Percentiles rank a stretch among this genome's conserved stretches.
phyloP scores from a whole-genome alignment of 1,140 invertebrate genomes.

The Camponotus vicinus region DNA sequence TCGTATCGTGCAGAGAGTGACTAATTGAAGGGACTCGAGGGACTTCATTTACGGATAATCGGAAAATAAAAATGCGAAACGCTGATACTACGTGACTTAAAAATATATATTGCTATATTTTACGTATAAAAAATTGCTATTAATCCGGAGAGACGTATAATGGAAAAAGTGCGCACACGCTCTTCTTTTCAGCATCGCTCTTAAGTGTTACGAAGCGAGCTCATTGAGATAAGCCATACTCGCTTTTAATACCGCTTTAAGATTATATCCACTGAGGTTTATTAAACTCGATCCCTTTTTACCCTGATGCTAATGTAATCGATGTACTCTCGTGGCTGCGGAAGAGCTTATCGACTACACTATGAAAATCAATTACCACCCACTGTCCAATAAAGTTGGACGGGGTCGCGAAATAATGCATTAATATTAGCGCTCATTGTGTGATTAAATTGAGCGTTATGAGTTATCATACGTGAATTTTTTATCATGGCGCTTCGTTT shows the following conservation, averaged over 20 bases:
- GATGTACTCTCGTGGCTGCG: slow-evolving; percentile 40
- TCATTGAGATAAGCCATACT: slow-evolving; percentile 33
- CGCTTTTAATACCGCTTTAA: slow-evolving; percentile 58
- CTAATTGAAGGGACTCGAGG: neutral
- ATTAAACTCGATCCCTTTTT: slow-evolving; percentile 68
- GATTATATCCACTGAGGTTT: slow-evolving; percentile 62
- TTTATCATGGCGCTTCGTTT: neutral
- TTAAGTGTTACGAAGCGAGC: neutral
- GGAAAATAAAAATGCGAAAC: neutral
- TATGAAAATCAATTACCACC: slow-evolving; percentile 53
- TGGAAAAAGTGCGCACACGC: neutral
- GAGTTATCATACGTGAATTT: neutral
- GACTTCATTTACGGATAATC: neutral
- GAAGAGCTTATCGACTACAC: slow-evolving; percentile 43
- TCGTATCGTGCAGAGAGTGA: neutral
- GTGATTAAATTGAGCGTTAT: slow-evolving; percentile 3
- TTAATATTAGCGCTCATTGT: slow-evolving; percentile 37
- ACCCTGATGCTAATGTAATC: slow-evolving; percentile 70
- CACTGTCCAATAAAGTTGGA: slow-evolving; percentile 11
- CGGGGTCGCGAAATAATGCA: slow-evolving; percentile 37
- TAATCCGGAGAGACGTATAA: neutral
- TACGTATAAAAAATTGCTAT: neutral
- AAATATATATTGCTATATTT: neutral
- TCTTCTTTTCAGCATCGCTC: neutral
- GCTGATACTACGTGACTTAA: neutral